phyloP scores from a whole-genome alignment of 2,113 vertebrate genomes.

The Romanogobio albipinnatus region DNA sequence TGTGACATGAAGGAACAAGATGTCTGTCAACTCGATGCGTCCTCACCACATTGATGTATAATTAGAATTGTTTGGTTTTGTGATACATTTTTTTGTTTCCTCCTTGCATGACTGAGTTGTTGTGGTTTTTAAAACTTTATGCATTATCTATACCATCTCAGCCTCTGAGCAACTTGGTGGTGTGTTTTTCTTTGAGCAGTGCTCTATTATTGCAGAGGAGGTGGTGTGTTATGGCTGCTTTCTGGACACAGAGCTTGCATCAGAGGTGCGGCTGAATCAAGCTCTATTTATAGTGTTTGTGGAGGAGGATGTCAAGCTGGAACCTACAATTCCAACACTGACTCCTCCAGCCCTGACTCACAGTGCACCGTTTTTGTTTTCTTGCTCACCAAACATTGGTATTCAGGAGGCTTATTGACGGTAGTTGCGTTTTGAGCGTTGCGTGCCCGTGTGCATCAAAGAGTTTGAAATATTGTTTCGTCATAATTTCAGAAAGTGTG shows the following conservation, averaged over 20 bases:
- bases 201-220: constrained; percentile 24
- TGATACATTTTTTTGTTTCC: not conserved
- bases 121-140: not conserved
- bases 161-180: not conserved
- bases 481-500: not conserved
- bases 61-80: not conserved
- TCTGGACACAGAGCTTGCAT: constrained; percentile 12
- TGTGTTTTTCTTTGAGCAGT: constrained; percentile 45
- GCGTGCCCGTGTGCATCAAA: not conserved
- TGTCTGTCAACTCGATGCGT: no score
- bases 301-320: constrained; percentile 51
- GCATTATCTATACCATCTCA: not conserved
- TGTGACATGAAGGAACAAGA: no score
- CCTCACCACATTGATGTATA: not conserved
- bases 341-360: constrained; percentile 45
- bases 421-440: not conserved
- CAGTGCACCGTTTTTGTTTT: constrained; percentile 28
- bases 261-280: constrained; percentile 52
- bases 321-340: constrained; percentile 52
- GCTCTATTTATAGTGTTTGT: constrained; percentile 56
- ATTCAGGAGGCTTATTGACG: not conserved
- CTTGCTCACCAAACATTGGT: not conserved
- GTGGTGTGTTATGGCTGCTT: constrained; percentile 46
- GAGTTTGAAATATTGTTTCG: not conserved
- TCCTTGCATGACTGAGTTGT: not conserved